These are phyloP conservation scores for Lithobates sylvaticus DNA, from an alignment of 2,797 vertebrate genomes.

Conservation along the genomic window DNA sequence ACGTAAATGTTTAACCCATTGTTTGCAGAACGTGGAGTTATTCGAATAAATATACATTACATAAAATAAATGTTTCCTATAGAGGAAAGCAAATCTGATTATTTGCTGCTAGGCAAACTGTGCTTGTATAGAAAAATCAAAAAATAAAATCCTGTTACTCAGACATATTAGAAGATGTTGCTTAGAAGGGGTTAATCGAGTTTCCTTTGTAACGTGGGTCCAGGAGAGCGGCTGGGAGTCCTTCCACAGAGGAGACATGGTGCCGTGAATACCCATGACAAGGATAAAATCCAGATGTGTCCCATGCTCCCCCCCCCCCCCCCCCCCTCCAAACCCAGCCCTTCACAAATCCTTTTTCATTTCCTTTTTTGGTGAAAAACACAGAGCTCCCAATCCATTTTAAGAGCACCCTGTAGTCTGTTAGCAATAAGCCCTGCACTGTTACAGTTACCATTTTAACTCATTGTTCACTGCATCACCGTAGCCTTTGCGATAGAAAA, in stretches of 20 bases:
- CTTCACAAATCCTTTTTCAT: slow-evolving; percentile 76
- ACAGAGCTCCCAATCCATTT: slow-evolving; percentile 70
- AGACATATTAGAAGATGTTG: neutral
- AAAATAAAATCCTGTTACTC: neutral
- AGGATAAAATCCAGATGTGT: slow-evolving; percentile 85
- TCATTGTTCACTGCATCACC: neutral
- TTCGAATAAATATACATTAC: no score
- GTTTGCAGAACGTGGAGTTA: neutral
- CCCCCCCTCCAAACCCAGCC: slow-evolving; percentile 48
- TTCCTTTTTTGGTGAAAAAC: slow-evolving; percentile 87
- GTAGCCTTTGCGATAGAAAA: neutral
- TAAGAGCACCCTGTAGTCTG: slow-evolving; percentile 70
- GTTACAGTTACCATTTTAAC: slow-evolving; percentile 49
- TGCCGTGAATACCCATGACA: slow-evolving; percentile 72
- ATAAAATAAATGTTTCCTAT: no score
- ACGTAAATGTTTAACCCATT: neutral
- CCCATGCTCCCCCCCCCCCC: slow-evolving; percentile 53
- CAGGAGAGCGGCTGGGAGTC: neutral
- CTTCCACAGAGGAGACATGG: slow-evolving; percentile 68
- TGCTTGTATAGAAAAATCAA: neutral
- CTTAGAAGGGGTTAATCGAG: slow-evolving; percentile 7
- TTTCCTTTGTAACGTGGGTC: slow-evolving; percentile 7
- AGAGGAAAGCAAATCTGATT: neutral
- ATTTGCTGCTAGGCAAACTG: neutral
- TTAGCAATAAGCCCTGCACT: slow-evolving; percentile 44